Conservation (phyloP, 2,113 vertebrate species). For the Dendrocopos noguchii region DNA sequence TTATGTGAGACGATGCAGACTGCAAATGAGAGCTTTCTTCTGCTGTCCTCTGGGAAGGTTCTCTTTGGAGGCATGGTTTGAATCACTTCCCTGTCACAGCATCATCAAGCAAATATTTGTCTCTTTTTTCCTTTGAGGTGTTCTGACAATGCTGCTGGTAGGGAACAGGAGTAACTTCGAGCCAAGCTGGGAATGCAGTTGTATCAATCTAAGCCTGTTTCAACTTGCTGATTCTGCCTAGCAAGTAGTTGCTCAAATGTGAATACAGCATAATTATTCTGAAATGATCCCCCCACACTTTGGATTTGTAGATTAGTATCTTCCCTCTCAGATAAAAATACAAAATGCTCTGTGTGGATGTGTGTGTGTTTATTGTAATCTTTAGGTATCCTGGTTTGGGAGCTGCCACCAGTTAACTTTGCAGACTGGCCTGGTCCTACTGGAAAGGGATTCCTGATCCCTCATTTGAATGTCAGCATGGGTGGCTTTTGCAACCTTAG, state of each 20-base stretch:
- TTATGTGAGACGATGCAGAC: not conserved
- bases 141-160: conserved; percentile 21
- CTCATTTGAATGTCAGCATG: not conserved
- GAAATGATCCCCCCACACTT: not conserved
- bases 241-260: conserved; percentile 15
- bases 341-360: not conserved
- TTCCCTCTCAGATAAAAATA: conserved; percentile 30
- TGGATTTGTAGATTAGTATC: conserved; percentile 38
- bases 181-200: conserved; percentile 20
- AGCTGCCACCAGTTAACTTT: not conserved
- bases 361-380: not conserved
- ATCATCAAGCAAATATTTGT: conserved; percentile 23
- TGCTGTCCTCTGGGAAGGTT: not conserved
- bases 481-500: not conserved
- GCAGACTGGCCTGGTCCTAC: not conserved
- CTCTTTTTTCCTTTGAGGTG: conserved; percentile 35
- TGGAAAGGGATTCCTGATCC: not conserved
- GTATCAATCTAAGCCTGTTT: conserved; percentile 51
- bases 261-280: conserved; percentile 48
- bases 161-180: not conserved
- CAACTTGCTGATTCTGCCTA: conserved; percentile 47
- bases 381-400: not conserved
- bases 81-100: conserved; percentile 43
- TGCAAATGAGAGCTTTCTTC: not conserved
- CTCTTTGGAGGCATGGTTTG: conserved; percentile 27